A percentile compares a stretch with the other conserved stretches of the same genome.
phyloP scores from a whole-genome alignment of 2,888 invertebrate species.

The Thecophora atra region DNA sequence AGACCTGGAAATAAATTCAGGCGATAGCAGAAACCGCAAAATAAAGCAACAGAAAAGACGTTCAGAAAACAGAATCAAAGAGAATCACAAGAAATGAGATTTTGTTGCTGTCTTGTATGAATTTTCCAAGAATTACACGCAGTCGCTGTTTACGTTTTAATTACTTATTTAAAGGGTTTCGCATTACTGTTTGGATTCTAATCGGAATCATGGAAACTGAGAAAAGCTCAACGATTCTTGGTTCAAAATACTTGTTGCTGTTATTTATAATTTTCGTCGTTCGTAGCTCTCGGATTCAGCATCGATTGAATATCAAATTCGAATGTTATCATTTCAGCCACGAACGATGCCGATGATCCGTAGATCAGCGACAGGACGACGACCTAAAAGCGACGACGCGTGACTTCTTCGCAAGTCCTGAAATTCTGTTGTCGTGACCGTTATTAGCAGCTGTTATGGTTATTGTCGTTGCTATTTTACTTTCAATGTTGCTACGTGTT shows the following conservation, averaged over 20 bases:
- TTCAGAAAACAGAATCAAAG: too few species aligned
- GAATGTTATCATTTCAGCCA: too few species aligned
- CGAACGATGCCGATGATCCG: too few species aligned
- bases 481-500: neutral
- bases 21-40: neutral
- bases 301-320: too few species aligned
- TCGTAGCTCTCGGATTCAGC: neutral
- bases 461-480: neutral
- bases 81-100: too few species aligned
- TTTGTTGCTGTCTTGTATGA: too few species aligned
- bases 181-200: too few species aligned
- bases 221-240: neutral
- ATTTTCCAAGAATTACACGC: slow-evolving; percentile 12
- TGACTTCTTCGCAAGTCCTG: neutral
- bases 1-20: slow-evolving; percentile 13
- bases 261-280: neutral
- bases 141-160: neutral
- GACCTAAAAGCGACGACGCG: neutral
- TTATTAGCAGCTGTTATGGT: slow-evolving; percentile 1
- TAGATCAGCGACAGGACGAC: neutral
- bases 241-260: neutral
- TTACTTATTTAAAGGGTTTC: too few species aligned
- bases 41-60: neutral
- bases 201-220: neutral
- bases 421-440: neutral